These are phyloP conservation scores for Papilio demoleus DNA, from an alignment of 2,888 invertebrate species.

Conservation along the genomic window DNA sequence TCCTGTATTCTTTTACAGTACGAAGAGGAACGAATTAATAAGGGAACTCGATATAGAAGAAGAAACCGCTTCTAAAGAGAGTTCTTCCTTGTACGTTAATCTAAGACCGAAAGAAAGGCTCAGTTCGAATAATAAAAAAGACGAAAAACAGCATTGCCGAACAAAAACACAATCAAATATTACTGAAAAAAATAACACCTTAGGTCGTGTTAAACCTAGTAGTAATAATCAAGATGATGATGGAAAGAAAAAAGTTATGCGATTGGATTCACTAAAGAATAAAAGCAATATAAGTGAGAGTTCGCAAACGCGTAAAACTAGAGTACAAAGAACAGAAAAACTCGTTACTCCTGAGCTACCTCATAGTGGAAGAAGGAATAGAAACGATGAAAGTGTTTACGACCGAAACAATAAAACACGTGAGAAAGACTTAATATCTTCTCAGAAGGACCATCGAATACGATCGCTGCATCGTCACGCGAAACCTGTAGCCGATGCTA, in stretches of 20 bases:
- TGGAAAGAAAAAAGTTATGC: conserved; percentile 6
- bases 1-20: conserved; percentile 23
- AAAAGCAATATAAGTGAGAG: conserved; percentile 24
- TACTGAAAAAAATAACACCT: conserved; percentile 29
- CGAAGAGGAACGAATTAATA: conserved; percentile 36
- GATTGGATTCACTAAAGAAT: conserved; percentile 23
- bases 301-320: conserved; percentile 37
- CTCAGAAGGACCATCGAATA: conserved; percentile 9
- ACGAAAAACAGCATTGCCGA: conserved; percentile 42
- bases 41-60: conserved; percentile 38
- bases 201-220: conserved; percentile 21
- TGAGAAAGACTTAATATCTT: conserved; percentile 13
- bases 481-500: conserved; percentile 1
- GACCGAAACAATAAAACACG: conserved; percentile 23
- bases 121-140: conserved; percentile 19
- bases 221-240: conserved; percentile 21
- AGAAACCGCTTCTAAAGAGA: conserved; percentile 48
- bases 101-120: conserved; percentile 45
- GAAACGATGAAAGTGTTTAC: conserved; percentile 15
- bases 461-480: conserved; percentile 22
- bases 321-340: conserved; percentile 49
- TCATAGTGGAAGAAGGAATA: conserved; percentile 27
- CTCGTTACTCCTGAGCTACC: conserved; percentile 48
- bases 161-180: conserved; percentile 41
- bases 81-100: conserved; percentile 57